Percentiles rank a stretch among this genome's conserved stretches.
phyloP scores from a whole-genome alignment of 2,113 vertebrate genomes.

The Zootoca vivipara region DNA sequence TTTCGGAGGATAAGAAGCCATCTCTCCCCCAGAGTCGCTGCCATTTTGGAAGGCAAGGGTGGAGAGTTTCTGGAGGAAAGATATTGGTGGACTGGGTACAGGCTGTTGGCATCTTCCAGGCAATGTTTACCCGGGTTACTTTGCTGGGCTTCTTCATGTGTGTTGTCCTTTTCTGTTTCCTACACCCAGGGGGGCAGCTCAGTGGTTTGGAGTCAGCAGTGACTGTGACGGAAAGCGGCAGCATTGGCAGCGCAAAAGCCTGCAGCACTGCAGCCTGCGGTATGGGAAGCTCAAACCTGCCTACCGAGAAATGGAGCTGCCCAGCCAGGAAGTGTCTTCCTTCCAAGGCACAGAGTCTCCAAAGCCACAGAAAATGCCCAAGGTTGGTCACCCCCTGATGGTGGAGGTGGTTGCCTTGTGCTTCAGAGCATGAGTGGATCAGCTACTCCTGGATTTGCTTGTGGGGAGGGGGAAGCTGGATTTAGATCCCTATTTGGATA shows the following conservation, averaged over 20 bases:
- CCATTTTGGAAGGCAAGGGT: background rate
- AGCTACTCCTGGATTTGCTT: background rate
- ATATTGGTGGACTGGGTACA: background rate
- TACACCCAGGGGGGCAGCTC: slow-evolving; percentile 82
- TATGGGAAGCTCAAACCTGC: slow-evolving; percentile 92
- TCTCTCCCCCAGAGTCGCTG: background rate
- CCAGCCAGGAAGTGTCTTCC: slow-evolving; percentile 82
- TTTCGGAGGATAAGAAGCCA: no score
- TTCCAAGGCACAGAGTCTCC: slow-evolving; percentile 87
- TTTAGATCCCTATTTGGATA: background rate
- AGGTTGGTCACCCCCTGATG: slow-evolving; percentile 70
- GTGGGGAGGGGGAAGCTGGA: background rate
- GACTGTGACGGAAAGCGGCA: slow-evolving; percentile 90
- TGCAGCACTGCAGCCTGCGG: slow-evolving; percentile 93
- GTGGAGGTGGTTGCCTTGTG: background rate
- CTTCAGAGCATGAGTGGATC: background rate
- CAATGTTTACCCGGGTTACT: no score
- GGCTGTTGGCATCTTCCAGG: background rate
- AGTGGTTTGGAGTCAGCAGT: slow-evolving; percentile 93
- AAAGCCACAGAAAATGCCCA: slow-evolving; percentile 84
- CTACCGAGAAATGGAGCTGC: slow-evolving; percentile 85
- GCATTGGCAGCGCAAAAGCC: slow-evolving; percentile 90
- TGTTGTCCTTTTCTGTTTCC: background rate
- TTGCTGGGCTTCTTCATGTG: no score
- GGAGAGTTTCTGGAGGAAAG: background rate